Evolutionary conservation across 2,797 vertebrate genomes (phyloP), one percentile per base, ranked within the genome.

Genomic region (Tauraco hartlaubi): DNA sequence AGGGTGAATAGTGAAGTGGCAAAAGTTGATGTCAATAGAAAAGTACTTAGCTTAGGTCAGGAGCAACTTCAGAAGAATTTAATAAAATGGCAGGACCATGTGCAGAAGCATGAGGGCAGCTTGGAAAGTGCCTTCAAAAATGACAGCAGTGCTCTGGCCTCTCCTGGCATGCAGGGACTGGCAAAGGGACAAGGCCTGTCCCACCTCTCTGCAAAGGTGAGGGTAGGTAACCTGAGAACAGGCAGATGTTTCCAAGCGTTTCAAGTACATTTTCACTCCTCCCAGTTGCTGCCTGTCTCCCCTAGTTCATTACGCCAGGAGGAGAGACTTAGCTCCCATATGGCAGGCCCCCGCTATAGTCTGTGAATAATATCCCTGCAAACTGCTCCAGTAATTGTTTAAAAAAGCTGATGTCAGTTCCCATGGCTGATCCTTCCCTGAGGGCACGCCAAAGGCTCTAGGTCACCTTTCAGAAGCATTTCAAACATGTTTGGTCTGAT

Each of bases 11-110:
- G 96, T 92, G 97, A 96, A 91, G 88, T 92, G 96, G 78, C 86
- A 97, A 96, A 97, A 97, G 78, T 80, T 96, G 91, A 95, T 97
- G 90, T 96, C 93, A 96, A 66, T 92, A 95, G 96, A 92, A 96
- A 98, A 96, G 88, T 93, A 90, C 93, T 97, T 96, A 96, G 63
- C 68, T 85, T 44, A 80, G 88, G 78, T 93, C 92, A 91, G 49
- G 77, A 96, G 64, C 54, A 69, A 66, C 89, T 88, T 81, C 88
- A 95, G 82, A 75, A 86, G 94, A 93, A 92, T 95, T 94, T 93
- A 94, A 91, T 95, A 85, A 95, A 94, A 80, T 81, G 66, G 35
- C 26, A 80, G 78, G n/a, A 85, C 43, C 85, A 48, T 5, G 68
- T 84, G 72, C 37, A 67, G 62, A 82, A 82, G 43, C n/a, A 90